Percentiles rank a stretch among this genome's conserved stretches.
These are phyloP conservation scores for Ganaspis brasiliensis DNA, from an alignment of 2,888 invertebrate genomes.

Conservation along the genomic window DNA sequence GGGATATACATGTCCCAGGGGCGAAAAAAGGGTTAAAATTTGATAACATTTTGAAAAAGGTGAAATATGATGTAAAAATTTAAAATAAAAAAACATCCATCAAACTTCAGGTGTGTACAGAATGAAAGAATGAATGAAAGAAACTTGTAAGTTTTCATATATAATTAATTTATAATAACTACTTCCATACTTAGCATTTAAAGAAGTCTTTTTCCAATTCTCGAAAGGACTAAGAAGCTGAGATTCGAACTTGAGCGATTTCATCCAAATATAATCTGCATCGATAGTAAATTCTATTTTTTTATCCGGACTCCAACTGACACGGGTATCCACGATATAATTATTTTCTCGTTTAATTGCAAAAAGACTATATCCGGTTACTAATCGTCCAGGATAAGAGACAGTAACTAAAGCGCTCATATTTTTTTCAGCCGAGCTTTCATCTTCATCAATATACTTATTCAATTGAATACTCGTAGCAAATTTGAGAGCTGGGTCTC, in stretches of 20 bases:
- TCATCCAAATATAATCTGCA: slow-evolving; percentile 82
- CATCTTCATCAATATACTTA: slow-evolving; percentile 70
- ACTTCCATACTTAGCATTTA: slow-evolving; percentile 81
- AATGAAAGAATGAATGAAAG: too few relatives aligned
- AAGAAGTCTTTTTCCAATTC: slow-evolving; percentile 82
- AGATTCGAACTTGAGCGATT: slow-evolving; percentile 80
- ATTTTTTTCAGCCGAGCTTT: slow-evolving; percentile 82
- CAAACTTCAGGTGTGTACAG: too few relatives aligned
- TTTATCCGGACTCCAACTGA: slow-evolving; percentile 88
- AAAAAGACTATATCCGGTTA: slow-evolving; percentile 86
- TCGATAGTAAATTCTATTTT: slow-evolving; percentile 84
- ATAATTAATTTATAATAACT: not conserved
- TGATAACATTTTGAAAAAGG: too few relatives aligned
- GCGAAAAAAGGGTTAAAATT: too few relatives aligned
- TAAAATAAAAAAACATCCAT: too few relatives aligned
- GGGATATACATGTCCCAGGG: too few relatives aligned
- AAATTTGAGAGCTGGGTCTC: slow-evolving; percentile 89
- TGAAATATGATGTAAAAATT: too few relatives aligned
- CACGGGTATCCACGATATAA: slow-evolving; percentile 81
- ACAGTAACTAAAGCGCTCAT: slow-evolving; percentile 85
- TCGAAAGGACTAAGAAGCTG: slow-evolving; percentile 83
- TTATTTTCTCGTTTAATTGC: slow-evolving; percentile 81
- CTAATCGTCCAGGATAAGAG: slow-evolving; percentile 89
- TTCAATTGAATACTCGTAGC: slow-evolving; percentile 84
- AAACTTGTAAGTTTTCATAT: too few relatives aligned